Conservation (phyloP, 1,140 invertebrate genomes). For the Heliconius hewitsoni region DNA sequence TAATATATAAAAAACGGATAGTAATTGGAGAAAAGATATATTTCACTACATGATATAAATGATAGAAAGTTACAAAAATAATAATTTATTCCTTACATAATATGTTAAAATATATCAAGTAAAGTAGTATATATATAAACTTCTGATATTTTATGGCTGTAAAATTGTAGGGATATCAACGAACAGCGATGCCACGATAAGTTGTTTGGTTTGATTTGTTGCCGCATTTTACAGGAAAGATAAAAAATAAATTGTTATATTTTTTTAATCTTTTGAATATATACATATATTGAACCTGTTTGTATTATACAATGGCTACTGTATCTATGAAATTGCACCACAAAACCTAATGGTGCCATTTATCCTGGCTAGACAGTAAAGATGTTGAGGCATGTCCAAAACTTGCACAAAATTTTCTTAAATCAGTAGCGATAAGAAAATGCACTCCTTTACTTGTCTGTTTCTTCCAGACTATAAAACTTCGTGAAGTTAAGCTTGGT, state of each 20-base stretch:
- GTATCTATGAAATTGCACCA: background rate
- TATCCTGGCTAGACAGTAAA: background rate
- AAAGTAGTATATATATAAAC: background rate
- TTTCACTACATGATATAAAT: too few relatives aligned
- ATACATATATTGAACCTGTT: too few relatives aligned
- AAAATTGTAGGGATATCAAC: background rate
- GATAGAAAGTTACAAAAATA: too few relatives aligned
- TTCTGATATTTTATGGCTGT: background rate
- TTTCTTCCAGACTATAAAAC: background rate
- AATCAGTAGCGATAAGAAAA: background rate
- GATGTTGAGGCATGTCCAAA: background rate
- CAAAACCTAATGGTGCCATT: background rate
- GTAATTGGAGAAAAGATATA: too few relatives aligned
- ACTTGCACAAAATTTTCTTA: background rate
- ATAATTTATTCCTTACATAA: too few relatives aligned
- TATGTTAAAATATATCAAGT: background rate
- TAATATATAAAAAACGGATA: too few relatives aligned
- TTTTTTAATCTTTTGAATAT: background rate
- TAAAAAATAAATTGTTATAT: background rate
- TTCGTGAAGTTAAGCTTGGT: background rate
- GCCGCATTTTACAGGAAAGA: background rate
- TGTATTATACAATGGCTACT: too few relatives aligned
- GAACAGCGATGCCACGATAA: background rate
- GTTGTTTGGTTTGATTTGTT: background rate
- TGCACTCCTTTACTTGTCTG: background rate